phyloP scores from a whole-genome alignment of 2,113 vertebrate genomes.

The Herpailurus yagouaroundi region DNA sequence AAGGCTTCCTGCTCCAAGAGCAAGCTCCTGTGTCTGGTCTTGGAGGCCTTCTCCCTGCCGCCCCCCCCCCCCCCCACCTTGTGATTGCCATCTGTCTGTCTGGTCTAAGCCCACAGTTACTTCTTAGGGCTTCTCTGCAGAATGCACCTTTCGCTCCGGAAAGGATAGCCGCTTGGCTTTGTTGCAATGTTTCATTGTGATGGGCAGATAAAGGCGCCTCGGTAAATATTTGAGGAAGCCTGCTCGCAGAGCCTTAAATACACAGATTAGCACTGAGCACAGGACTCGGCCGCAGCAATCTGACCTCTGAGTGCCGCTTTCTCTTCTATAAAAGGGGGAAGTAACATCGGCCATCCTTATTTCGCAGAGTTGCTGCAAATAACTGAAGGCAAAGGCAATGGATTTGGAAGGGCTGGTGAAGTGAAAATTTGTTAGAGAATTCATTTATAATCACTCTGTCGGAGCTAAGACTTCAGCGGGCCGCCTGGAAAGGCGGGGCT shows the following conservation, averaged over 20 bases:
- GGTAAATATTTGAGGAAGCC: background rate
- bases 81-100: background rate
- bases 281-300: background rate
- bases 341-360: background rate
- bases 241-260: constrained; percentile 8
- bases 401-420: constrained; percentile 31
- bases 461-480: background rate
- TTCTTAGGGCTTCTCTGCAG: background rate
- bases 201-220: constrained; percentile 12
- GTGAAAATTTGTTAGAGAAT: constrained; percentile 18
- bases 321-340: constrained; percentile 38
- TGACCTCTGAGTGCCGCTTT: constrained; percentile 20
- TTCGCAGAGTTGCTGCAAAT: constrained; percentile 22
- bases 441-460: background rate
- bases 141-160: background rate
- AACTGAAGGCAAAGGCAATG: constrained; percentile 3
- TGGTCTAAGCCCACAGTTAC: background rate
- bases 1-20: background rate
- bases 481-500: background rate
- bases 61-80: rapidly evolving
- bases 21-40: background rate
- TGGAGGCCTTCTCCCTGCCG: background rate
- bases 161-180: background rate
- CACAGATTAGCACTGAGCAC: background rate
- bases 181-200: constrained; percentile 42